These are phyloP conservation scores for Hirudinaria manillensis DNA, from an alignment of 2,888 invertebrate species.

Conservation along the genomic window DNA sequence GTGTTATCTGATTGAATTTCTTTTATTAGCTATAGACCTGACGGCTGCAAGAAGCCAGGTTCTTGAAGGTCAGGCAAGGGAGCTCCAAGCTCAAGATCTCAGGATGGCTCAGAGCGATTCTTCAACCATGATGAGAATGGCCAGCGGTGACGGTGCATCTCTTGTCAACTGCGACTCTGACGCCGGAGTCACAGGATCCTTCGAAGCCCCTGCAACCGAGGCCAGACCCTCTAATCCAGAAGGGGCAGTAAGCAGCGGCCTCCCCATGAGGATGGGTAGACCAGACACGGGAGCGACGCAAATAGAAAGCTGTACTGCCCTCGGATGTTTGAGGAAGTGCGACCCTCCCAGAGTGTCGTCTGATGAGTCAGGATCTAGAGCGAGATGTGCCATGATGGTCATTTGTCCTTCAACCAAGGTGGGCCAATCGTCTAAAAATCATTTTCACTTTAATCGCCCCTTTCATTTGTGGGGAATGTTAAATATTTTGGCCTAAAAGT, in stretches of 20 bases:
- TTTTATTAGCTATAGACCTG: conserved; percentile 9
- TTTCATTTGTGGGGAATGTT: neutral
- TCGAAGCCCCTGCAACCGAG: neutral
- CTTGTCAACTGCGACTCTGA: neutral
- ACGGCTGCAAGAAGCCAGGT: conserved; percentile 19
- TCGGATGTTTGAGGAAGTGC: conserved; percentile 9
- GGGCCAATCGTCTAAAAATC: neutral
- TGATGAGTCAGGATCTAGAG: conserved; percentile 5
- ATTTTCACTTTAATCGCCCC: neutral
- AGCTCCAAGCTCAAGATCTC: neutral
- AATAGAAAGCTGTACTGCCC: conserved; percentile 15
- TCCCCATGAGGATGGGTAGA: conserved; percentile 20
- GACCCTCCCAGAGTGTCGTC: conserved; percentile 23
- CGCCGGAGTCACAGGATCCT: too few relatives aligned
- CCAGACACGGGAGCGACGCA: conserved; percentile 17
- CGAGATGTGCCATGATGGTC: conserved; percentile 14
- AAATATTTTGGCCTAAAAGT: neutral
- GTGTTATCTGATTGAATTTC: neutral
- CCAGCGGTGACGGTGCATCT: neutral
- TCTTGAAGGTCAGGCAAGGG: neutral
- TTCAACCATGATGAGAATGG: neutral
- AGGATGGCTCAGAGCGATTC: neutral
- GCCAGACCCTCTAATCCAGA: conserved; percentile 3
- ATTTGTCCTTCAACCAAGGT: conserved; percentile 17
- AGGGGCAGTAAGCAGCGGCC: neutral